Evolutionary conservation across 2,888 invertebrate genomes (phyloP).

Genomic region (Meteorus cinctellus): DNA sequence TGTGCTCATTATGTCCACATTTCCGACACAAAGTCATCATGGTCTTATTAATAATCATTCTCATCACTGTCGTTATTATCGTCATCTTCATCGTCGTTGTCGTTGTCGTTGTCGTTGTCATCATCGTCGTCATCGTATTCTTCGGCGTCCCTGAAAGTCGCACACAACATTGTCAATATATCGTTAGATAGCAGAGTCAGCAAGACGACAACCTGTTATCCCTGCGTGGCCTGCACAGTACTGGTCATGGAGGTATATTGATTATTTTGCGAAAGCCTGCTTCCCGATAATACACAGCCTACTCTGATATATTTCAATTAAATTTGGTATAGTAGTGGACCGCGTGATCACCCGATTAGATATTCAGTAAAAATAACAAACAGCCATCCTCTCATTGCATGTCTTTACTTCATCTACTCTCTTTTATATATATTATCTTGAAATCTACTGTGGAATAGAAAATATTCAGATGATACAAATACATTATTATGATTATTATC

Average conservation of each 20-base stretch:
- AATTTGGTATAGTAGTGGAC: too few species aligned
- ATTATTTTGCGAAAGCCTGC: slow-evolving; percentile 52
- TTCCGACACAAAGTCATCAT: too few species aligned
- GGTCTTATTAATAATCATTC: too few species aligned
- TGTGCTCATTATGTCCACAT: too few species aligned
- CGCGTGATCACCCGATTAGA: too few species aligned
- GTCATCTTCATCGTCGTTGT: not conserved
- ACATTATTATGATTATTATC: too few species aligned
- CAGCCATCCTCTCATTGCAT: too few species aligned
- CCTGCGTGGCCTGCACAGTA: slow-evolving; percentile 47
- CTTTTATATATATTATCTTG: not conserved
- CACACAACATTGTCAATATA: not conserved
- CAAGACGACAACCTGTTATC: slow-evolving; percentile 63
- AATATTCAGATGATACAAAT: not conserved
- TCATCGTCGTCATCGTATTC: not conserved
- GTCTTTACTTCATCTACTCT: too few species aligned
- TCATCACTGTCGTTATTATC: not conserved
- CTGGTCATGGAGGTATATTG: slow-evolving; percentile 52
- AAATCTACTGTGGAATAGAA: not conserved
- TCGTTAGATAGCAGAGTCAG: not conserved
- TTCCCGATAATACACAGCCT: not conserved
- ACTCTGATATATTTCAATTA: too few species aligned
- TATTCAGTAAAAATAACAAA: too few species aligned
- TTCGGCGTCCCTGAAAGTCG: not conserved
- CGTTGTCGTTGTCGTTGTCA: too few species aligned